These are phyloP conservation scores for Cariama cristata DNA, from an alignment of 2,113 vertebrate genomes.

Conservation along the genomic window DNA sequence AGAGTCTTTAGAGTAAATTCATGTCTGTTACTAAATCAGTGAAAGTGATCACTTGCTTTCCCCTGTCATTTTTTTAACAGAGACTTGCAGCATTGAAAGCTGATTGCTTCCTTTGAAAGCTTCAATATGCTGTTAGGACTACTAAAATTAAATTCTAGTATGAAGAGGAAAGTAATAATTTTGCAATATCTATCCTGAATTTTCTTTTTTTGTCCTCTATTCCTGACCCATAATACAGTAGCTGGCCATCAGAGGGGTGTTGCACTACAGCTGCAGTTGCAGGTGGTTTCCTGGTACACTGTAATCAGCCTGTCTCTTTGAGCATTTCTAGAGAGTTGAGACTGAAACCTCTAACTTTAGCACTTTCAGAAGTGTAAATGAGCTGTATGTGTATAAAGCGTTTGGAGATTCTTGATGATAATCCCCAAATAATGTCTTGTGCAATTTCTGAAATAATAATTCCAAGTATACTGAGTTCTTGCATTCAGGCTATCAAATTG, in stretches of 20 bases:
- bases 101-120: neutral
- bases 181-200: neutral
- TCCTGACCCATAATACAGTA: neutral
- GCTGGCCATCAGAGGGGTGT: neutral
- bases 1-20: neutral
- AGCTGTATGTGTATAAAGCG: neutral
- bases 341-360: neutral
- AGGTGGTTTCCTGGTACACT: neutral
- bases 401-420: neutral
- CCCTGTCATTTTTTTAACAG: neutral
- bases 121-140: neutral
- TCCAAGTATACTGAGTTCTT: neutral
- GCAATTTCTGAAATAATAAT: neutral
- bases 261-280: neutral
- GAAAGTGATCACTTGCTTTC: neutral
- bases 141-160: neutral
- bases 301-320: neutral
- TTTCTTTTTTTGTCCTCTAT: neutral
- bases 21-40: neutral
- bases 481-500: neutral
- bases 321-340: neutral
- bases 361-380: neutral
- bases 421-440: neutral
- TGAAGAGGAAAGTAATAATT: neutral
- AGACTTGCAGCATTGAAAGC: neutral